These are phyloP conservation scores for Drosophila prosaltans DNA, from an alignment of 1,140 invertebrate species.

Conservation along the genomic window DNA sequence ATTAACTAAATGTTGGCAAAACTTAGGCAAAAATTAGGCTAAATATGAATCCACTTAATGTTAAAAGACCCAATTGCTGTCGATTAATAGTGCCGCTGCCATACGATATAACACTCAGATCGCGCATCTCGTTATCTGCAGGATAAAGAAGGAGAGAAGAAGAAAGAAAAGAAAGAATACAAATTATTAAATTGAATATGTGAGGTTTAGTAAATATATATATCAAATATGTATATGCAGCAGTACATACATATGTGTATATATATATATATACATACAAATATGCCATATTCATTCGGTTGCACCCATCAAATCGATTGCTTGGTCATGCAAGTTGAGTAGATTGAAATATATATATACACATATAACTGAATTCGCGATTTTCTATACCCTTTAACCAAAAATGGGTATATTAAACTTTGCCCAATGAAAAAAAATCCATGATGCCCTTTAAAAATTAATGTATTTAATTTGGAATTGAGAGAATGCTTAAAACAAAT, in stretches of 20 bases:
- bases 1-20: constrained; percentile 1
- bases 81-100: constrained; percentile 71
- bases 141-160: constrained; percentile 31
- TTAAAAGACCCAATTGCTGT: constrained; percentile 62
- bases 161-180: background rate
- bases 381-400: background rate
- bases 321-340: constrained; percentile 10
- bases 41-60: constrained; percentile 59
- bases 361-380: background rate
- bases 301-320: constrained; percentile 10
- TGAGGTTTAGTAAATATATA: background rate
- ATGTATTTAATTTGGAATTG: too few species aligned
- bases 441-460: too few species aligned
- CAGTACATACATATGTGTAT: background rate
- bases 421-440: too few species aligned
- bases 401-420: background rate
- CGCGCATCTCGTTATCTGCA: constrained; percentile 81
- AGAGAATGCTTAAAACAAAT: too few species aligned
- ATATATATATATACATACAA: background rate
- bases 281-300: constrained; percentile 4
- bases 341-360: constrained; percentile 1
- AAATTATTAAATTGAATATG: too few species aligned
- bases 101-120: constrained; percentile 82
- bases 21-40: constrained; percentile 63
- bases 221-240: background rate